These are phyloP conservation scores for Xerus rutilus DNA, from an alignment of 2,797 vertebrate genomes.

Conservation along the genomic window DNA sequence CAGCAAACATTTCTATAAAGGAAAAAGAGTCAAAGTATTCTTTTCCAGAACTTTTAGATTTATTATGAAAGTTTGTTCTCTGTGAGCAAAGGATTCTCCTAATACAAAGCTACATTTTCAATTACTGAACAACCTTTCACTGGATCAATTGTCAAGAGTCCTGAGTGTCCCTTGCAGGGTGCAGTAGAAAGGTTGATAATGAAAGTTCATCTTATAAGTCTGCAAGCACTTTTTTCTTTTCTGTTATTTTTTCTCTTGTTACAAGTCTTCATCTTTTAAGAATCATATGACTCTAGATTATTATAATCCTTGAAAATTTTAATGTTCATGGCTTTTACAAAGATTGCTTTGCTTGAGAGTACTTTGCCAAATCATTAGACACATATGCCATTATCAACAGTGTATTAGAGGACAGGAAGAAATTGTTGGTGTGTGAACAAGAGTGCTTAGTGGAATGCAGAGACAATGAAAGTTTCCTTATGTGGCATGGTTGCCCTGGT, in stretches of 20 bases:
- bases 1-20: conserved; percentile 70
- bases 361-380: conserved; percentile 25
- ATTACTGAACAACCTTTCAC: background rate
- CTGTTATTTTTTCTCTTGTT: background rate
- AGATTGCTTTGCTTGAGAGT: conserved; percentile 17
- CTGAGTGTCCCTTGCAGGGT: background rate
- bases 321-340: conserved; percentile 30
- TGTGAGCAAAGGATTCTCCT: background rate
- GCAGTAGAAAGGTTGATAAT: background rate
- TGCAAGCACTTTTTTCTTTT: background rate
- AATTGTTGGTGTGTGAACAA: conserved; percentile 7
- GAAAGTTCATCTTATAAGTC: background rate
- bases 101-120: conserved; percentile 25
- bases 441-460: background rate
- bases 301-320: conserved; percentile 46
- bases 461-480: background rate
- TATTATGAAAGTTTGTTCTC: background rate
- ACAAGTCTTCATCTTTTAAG: background rate
- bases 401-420: background rate
- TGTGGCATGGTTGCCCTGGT: background rate
- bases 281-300: background rate
- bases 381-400: background rate
- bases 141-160: background rate
- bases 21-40: conserved; percentile 50
- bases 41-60: conserved; percentile 8